phyloP scores from a whole-genome alignment of 2,797 vertebrate genomes.

The Liparis tanakae region DNA sequence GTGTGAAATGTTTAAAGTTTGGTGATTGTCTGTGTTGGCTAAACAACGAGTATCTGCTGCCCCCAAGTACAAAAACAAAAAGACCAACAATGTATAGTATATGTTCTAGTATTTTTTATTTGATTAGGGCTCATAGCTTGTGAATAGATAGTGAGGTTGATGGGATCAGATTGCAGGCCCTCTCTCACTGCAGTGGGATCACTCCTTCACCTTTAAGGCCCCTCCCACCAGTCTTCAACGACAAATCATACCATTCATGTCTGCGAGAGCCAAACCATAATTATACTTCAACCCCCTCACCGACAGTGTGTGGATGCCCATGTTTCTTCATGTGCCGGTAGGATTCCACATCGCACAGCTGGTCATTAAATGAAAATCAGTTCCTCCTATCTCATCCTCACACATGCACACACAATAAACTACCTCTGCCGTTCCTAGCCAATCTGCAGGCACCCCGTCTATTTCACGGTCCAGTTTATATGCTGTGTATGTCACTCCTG shows the following conservation, averaged over 20 bases:
- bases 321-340: conserved; percentile 59
- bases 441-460: conserved; percentile 54
- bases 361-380: conserved; percentile 72
- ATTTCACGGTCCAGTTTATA: conserved; percentile 70
- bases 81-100: background rate
- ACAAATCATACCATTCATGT: conserved; percentile 64
- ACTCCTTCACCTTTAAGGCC: conserved; percentile 43
- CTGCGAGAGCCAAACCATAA: conserved; percentile 65
- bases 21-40: no score
- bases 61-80: background rate
- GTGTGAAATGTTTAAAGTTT: no score
- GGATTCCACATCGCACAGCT: conserved; percentile 64
- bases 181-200: conserved; percentile 33
- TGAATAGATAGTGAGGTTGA: background rate
- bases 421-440: conserved; percentile 38
- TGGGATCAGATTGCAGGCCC: conserved; percentile 10
- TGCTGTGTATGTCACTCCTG: conserved; percentile 54
- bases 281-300: conserved; percentile 43
- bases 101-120: conserved; percentile 1
- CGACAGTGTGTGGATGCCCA: conserved; percentile 34
- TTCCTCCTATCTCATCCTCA: conserved; percentile 58
- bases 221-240: conserved; percentile 33
- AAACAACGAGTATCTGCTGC: background rate
- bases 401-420: conserved; percentile 54
- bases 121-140: background rate